A percentile compares a stretch with the other conserved stretches of the same genome.
phyloP scores from a whole-genome alignment of 2,888 invertebrate genomes.

The Capitulum mitella region DNA sequence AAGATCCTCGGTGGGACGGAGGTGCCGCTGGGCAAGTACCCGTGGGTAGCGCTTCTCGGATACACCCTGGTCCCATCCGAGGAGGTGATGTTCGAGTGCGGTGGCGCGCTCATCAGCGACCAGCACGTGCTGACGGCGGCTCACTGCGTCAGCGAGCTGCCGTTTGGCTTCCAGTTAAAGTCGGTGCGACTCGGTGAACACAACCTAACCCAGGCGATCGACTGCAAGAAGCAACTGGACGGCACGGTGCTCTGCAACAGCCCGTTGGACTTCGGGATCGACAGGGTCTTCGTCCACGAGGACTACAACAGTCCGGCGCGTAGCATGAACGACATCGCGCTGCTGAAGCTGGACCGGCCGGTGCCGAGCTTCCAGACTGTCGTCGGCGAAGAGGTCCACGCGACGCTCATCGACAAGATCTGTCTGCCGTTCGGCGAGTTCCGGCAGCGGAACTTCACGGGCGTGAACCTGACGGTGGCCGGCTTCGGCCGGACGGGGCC shows the following conservation, averaged over 20 bases:
- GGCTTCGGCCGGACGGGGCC: slow-evolving; percentile 4
- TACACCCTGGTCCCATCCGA: not conserved
- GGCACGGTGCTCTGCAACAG: not conserved
- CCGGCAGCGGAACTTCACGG: not conserved
- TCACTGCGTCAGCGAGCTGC: slow-evolving; percentile 19
- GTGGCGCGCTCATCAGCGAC: slow-evolving; percentile 26
- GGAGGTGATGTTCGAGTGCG: slow-evolving; percentile 26
- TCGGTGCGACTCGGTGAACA: not conserved
- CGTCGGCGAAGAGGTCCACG: no score
- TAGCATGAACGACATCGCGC: not conserved
- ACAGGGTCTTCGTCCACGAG: not conserved
- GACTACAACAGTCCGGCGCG: not conserved
- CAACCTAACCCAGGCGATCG: not conserved
- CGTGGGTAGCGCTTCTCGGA: slow-evolving; percentile 30
- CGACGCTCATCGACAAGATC: not conserved
- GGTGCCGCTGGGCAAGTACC: slow-evolving; percentile 23
- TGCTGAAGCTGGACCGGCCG: not conserved
- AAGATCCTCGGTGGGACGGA: slow-evolving; percentile 26
- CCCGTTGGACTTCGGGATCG: not conserved
- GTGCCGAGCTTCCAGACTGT: no score
- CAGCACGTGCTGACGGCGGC: slow-evolving; percentile 27
- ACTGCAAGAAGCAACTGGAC: no score
- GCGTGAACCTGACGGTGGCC: not conserved
- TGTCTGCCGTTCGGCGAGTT: not conserved
- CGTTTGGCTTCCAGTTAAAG: not conserved